Conservation (phyloP, 92 coral and sea anemone species). For the Epizoanthus illoricatus region DNA sequence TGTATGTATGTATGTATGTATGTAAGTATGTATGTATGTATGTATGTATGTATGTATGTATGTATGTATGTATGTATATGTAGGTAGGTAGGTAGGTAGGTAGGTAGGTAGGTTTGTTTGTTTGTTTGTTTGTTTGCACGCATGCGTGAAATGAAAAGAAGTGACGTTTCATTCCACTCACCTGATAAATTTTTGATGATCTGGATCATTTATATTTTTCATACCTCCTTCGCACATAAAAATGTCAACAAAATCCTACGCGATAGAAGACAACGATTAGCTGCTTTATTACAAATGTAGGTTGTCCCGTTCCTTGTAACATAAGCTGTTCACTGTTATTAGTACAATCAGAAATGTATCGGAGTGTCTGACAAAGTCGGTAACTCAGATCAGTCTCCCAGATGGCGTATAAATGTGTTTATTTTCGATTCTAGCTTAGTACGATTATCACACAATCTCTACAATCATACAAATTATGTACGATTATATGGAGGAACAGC, state of each 20-base stretch:
- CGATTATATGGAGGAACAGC: too few species aligned
- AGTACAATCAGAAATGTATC: not conserved
- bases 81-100: not conserved
- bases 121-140: not conserved
- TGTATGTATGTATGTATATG: too few species aligned
- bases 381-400: too few species aligned
- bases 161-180: constrained; percentile 15
- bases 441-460: too few species aligned
- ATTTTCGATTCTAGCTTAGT: too few species aligned
- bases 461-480: too few species aligned
- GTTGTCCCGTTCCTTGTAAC: not conserved
- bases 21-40: too few species aligned
- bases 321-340: not conserved
- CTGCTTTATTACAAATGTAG: too few species aligned
- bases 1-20: too few species aligned
- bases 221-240: constrained; percentile 95
- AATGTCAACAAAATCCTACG: constrained; percentile 87
- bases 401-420: too few species aligned
- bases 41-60: not conserved
- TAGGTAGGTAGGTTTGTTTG: not conserved
- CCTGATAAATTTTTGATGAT: constrained; percentile 85
- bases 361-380: too few species aligned
- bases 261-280: not conserved
- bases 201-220: constrained; percentile 89
- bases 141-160: not conserved